These are phyloP conservation scores for Crocodylus rhombifer DNA, from an alignment of 2,797 vertebrate species.

Conservation along the genomic window DNA sequence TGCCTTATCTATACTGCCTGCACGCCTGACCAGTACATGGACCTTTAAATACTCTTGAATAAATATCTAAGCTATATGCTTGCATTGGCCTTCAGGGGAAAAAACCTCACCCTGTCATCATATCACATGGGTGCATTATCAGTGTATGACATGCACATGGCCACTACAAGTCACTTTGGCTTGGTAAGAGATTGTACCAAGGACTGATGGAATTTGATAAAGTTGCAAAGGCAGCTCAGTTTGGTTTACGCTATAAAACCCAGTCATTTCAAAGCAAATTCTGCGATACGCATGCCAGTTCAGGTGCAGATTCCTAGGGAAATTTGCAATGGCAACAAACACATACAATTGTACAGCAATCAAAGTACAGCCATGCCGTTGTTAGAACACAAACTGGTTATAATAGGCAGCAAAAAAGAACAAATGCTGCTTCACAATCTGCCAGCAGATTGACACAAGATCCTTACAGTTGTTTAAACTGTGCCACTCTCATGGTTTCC, in stretches of 20 bases:
- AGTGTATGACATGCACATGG: not conserved
- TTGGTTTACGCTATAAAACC: not conserved
- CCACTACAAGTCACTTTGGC: not conserved
- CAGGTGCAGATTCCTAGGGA: not conserved
- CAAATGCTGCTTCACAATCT: not conserved
- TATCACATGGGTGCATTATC: not conserved
- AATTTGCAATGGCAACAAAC: not conserved
- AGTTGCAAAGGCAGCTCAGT: not conserved
- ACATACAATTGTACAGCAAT: not conserved
- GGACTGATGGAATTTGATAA: too few relatives aligned
- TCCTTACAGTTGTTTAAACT: not conserved
- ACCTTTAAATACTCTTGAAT: not conserved
- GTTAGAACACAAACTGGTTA: not conserved
- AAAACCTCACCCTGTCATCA: not conserved
- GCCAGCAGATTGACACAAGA: not conserved
- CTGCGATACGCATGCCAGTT: not conserved
- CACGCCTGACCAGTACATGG: not conserved
- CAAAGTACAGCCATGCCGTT: not conserved
- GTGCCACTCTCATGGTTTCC: not conserved
- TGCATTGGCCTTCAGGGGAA: not conserved
- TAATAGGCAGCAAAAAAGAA: not conserved
- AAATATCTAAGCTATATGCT: not conserved
- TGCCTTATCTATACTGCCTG: not conserved
- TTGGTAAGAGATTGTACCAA: too few relatives aligned
- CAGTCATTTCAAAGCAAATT: slow-evolving; percentile 1